phyloP scores from a whole-genome alignment of 2,113 vertebrate species.

The Pelobates fuscus region DNA sequence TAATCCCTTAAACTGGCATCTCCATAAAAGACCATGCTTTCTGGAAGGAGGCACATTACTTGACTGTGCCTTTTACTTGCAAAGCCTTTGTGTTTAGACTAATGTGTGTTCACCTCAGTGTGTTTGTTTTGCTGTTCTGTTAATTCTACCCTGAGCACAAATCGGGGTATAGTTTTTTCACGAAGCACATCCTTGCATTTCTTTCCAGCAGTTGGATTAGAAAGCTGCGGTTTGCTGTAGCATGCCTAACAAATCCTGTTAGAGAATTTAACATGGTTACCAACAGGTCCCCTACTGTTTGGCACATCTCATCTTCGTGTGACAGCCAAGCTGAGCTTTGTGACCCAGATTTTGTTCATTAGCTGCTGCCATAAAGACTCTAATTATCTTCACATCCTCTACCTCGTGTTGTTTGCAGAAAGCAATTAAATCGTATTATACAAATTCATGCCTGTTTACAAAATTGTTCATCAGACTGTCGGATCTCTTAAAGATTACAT shows the following conservation, averaged over 20 bases:
- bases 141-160: background rate
- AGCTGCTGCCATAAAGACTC: constrained; percentile 15
- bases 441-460: constrained; percentile 16
- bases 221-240: background rate
- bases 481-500: background rate
- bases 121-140: background rate
- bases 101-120: background rate
- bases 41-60: too few species aligned
- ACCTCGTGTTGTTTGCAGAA: constrained; percentile 16
- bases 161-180: background rate
- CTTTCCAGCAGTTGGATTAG: background rate
- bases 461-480: constrained; percentile 15
- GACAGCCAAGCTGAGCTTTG: constrained; percentile 15
- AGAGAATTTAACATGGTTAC: constrained; percentile 6
- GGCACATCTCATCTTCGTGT: constrained; percentile 9
- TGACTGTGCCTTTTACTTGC: too few species aligned
- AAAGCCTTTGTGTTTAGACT: too few species aligned
- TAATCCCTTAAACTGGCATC: too few species aligned
- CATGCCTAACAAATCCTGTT: constrained; percentile 22
- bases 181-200: background rate
- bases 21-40: too few species aligned
- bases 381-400: constrained; percentile 35
- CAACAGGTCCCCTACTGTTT: constrained; percentile 1
- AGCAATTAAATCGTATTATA: constrained; percentile 28
- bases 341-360: constrained; percentile 30